These are phyloP conservation scores for Spilosoma lubricipeda DNA, from an alignment of 2,888 invertebrate genomes.

Conservation along the genomic window DNA sequence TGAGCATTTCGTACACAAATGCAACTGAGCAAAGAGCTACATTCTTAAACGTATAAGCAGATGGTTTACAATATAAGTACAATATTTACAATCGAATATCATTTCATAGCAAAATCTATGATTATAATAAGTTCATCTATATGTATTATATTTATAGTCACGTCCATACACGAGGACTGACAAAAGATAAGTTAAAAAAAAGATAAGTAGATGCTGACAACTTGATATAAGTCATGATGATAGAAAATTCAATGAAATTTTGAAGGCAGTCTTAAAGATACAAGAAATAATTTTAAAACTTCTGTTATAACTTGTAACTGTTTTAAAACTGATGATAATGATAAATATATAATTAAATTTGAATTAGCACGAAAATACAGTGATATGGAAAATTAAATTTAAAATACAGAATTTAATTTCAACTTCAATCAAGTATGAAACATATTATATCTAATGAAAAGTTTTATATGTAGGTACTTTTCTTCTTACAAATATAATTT, in stretches of 20 bases:
- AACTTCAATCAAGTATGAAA: not conserved
- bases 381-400: not conserved
- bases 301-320: not conserved
- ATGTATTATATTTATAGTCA: conserved; percentile 12
- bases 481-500: conserved; percentile 19
- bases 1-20: conserved; percentile 1
- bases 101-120: conserved; percentile 38
- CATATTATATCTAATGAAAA: not conserved
- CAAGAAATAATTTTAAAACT: not conserved
- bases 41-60: conserved; percentile 15
- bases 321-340: too few species aligned
- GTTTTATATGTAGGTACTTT: not conserved
- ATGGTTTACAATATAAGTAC: conserved; percentile 42
- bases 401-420: not conserved
- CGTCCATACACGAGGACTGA: not conserved
- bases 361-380: not conserved
- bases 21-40: conserved; percentile 4
- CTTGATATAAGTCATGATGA: not conserved
- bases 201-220: not conserved
- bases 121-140: conserved; percentile 18
- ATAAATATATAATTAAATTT: too few species aligned
- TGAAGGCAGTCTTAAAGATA: not conserved
- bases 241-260: not conserved
- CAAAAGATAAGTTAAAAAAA: not conserved
- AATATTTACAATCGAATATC: conserved; percentile 57